These are phyloP conservation scores for Apeltes quadracus DNA, from an alignment of 2,113 vertebrate genomes.

Conservation along the genomic window DNA sequence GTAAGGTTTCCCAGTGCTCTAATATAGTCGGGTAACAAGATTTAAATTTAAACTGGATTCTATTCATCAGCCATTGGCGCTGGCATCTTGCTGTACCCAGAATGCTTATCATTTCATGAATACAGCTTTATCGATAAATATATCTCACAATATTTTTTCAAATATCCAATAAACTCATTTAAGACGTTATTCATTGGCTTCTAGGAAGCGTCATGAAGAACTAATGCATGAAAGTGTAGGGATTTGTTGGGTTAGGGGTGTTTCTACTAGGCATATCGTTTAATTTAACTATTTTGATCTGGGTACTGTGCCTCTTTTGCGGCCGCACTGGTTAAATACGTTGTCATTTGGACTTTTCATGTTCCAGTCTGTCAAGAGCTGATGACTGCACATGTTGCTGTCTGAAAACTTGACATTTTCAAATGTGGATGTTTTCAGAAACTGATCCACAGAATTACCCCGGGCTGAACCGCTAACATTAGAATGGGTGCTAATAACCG, in stretches of 20 bases:
- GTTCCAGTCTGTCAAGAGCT: background rate
- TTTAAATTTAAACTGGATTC: conserved; percentile 8
- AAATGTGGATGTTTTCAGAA: background rate
- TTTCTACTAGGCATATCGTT: background rate
- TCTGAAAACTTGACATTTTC: background rate
- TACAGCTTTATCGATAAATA: background rate
- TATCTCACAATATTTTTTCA: too few relatives aligned
- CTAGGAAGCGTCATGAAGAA: background rate
- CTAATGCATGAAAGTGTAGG: background rate
- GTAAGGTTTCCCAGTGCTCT: background rate
- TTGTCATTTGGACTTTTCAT: background rate
- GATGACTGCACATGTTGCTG: background rate
- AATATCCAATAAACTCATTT: background rate
- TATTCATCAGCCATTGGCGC: background rate
- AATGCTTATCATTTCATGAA: background rate
- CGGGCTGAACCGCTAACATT: conserved; percentile 34
- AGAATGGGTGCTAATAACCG: conserved; percentile 18
- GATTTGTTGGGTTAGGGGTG: background rate
- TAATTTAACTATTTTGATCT: background rate
- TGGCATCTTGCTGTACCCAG: background rate
- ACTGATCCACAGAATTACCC: conserved; percentile 17
- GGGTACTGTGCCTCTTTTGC: background rate
- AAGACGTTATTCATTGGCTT: background rate
- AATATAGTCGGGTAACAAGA: background rate
- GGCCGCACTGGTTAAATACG: background rate